phyloP scores from a whole-genome alignment of 2,888 invertebrate genomes.

The Tortricodes alternella region DNA sequence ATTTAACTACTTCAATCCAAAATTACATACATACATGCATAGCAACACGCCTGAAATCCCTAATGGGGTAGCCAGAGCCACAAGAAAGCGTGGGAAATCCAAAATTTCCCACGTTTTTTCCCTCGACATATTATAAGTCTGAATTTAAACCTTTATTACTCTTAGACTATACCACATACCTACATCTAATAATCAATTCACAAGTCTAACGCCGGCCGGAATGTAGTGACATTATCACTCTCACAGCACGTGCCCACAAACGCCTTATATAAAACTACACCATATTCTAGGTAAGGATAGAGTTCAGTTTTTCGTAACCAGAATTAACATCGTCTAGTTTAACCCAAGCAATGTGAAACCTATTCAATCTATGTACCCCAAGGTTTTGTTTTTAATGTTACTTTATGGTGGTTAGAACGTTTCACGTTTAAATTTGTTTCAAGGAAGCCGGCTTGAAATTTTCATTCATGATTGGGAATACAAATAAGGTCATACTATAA shows the following conservation, averaged over 20 bases:
- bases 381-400: neutral
- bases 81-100: too few species aligned
- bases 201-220: conserved; percentile 2
- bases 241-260: conserved; percentile 33
- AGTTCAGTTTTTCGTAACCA: conserved; percentile 29
- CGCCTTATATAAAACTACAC: conserved; percentile 3
- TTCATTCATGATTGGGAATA: conserved; percentile 41
- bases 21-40: too few species aligned
- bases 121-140: too few species aligned
- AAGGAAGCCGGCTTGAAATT: conserved; percentile 31
- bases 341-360: neutral
- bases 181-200: neutral
- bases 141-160: too few species aligned
- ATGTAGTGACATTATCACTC: conserved; percentile 41
- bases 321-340: neutral
- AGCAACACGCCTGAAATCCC: too few species aligned
- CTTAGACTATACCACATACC: conserved; percentile 19
- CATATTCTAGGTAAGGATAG: conserved; percentile 17
- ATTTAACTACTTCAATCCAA: too few species aligned
- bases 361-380: neutral
- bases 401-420: neutral
- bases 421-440: neutral
- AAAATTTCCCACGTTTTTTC: too few species aligned
- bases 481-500: conserved; percentile 33
- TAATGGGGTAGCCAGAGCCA: too few species aligned